These are phyloP conservation scores for Hyles euphorbiae DNA, from an alignment of 1,140 invertebrate species.

Conservation along the genomic window DNA sequence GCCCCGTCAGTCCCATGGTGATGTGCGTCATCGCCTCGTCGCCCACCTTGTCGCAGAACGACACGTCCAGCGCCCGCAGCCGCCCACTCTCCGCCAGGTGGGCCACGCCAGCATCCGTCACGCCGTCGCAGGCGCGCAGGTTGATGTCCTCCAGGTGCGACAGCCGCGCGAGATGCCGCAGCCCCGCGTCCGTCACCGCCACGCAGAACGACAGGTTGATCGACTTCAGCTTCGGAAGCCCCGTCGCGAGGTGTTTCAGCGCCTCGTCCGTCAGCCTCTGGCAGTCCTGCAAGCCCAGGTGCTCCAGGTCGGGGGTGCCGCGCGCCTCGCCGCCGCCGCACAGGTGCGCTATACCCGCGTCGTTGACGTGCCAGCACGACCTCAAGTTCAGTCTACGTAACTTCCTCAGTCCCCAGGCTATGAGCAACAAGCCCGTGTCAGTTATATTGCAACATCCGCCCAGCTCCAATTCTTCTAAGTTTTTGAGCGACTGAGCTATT, in stretches of 20 bases:
- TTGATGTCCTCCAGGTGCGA: constrained; percentile 90
- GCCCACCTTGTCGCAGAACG: constrained; percentile 96
- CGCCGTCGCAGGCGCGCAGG: constrained; percentile 93
- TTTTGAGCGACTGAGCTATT: constrained; percentile 91
- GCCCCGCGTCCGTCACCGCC: constrained; percentile 91
- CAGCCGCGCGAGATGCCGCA: constrained; percentile 93
- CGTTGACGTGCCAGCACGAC: constrained; percentile 94
- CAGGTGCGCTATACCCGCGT: constrained; percentile 91
- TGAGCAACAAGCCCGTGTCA: constrained; percentile 88
- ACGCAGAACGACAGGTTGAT: constrained; percentile 97
- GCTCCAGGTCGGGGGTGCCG: constrained; percentile 85
- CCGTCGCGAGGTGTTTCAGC: constrained; percentile 87
- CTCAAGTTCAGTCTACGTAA: constrained; percentile 89
- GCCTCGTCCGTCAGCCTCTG: constrained; percentile 94
- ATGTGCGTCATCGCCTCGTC: constrained; percentile 92
- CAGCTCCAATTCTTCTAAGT: constrained; percentile 90
- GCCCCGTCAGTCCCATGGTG: constrained; percentile 89
- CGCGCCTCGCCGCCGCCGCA: constrained; percentile 84
- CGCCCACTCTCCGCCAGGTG: constrained; percentile 92
- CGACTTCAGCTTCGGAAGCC: constrained; percentile 83
- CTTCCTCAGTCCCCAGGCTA: constrained; percentile 91
- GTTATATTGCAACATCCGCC: constrained; percentile 94
- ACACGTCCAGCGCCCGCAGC: constrained; percentile 90
- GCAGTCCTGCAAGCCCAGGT: constrained; percentile 94
- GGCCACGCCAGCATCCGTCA: constrained; percentile 93